These are phyloP conservation scores for Lacerta agilis DNA, from an alignment of 2,797 vertebrate genomes.

Conservation along the genomic window DNA sequence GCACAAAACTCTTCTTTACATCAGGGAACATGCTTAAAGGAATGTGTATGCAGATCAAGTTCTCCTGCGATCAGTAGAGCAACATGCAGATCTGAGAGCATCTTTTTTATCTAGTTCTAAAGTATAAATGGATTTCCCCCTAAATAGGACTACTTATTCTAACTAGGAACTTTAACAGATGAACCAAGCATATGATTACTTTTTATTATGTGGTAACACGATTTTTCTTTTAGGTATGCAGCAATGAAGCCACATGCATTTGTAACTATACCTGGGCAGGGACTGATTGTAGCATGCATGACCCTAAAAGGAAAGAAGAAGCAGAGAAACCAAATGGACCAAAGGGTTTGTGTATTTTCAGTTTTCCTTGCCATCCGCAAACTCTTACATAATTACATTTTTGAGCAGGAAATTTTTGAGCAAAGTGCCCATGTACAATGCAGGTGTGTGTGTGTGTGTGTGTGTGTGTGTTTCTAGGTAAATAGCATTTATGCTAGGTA, in stretches of 20 bases:
- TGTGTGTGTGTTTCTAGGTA: constrained; percentile 13
- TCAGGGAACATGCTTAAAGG: not conserved
- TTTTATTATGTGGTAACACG: constrained; percentile 18
- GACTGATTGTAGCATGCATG: constrained; percentile 97
- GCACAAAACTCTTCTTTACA: not conserved
- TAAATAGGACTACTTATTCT: not conserved
- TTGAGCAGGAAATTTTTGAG: constrained; percentile 25
- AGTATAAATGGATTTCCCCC: not conserved
- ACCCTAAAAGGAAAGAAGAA: constrained; percentile 87
- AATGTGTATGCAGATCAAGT: not conserved
- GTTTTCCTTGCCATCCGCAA: constrained; percentile 34
- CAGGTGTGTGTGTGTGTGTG: not conserved
- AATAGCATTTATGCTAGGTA: constrained; percentile 27
- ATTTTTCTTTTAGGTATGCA: constrained; percentile 88
- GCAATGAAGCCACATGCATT: constrained; percentile 96
- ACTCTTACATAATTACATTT: not conserved
- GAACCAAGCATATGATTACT: not conserved
- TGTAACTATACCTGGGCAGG: constrained; percentile 96
- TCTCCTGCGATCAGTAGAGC: not conserved
- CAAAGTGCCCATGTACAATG: not conserved
- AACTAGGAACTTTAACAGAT: not conserved
- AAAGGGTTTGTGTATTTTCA: constrained; percentile 92
- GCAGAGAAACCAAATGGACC: constrained; percentile 84
- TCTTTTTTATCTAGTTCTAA: not conserved
- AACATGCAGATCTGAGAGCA: not conserved